A percentile compares a stretch with the other conserved stretches of the same genome.
Conservation (phyloP, 2,888 invertebrate genomes). For the Heteromurus nitidus region DNA sequence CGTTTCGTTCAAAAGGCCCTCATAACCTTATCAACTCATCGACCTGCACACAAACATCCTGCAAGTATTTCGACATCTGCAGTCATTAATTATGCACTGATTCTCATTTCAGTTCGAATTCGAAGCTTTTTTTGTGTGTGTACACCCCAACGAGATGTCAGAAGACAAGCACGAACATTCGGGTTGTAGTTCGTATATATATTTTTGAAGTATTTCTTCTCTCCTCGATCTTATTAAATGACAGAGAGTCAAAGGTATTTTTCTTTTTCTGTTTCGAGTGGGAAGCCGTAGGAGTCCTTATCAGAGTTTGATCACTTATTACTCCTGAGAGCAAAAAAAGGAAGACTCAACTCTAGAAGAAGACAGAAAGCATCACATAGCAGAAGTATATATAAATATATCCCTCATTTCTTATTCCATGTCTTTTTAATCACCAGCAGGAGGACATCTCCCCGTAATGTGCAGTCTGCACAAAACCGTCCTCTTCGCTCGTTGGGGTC, state of each 20-base stretch:
- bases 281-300: slow-evolving; percentile 63
- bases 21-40: no score
- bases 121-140: neutral
- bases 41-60: no score
- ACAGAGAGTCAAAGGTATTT: slow-evolving; percentile 18
- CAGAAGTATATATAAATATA: no score
- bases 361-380: slow-evolving; percentile 10
- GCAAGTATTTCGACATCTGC: neutral
- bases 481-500: slow-evolving; percentile 36
- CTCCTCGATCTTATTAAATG: slow-evolving; percentile 47
- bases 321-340: slow-evolving; percentile 1
- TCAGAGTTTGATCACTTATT: slow-evolving; percentile 55
- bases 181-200: no score
- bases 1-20: no score
- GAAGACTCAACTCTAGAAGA: neutral
- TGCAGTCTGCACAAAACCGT: slow-evolving; percentile 8
- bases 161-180: no score
- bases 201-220: slow-evolving; percentile 11
- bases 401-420: slow-evolving; percentile 3
- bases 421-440: slow-evolving; percentile 54
- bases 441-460: no score
- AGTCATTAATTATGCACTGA: slow-evolving; percentile 16
- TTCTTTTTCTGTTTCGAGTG: slow-evolving; percentile 52
- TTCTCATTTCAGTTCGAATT: neutral
- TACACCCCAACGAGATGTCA: no score